These are phyloP conservation scores for Octopus sinensis DNA, from an alignment of 1,140 invertebrate species.

Conservation along the genomic window DNA sequence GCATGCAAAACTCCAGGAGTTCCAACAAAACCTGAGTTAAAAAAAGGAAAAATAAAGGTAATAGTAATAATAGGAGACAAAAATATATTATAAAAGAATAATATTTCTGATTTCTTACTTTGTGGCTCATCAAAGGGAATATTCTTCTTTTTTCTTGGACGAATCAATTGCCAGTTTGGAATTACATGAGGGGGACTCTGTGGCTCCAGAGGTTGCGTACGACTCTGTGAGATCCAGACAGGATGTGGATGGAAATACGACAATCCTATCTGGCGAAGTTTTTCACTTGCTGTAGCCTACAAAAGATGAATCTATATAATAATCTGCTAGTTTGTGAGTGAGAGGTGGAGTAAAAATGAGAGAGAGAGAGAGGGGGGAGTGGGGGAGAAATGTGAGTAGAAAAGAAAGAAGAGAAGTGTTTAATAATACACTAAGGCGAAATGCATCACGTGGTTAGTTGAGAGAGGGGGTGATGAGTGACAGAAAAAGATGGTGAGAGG, in stretches of 20 bases:
- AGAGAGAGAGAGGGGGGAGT: not conserved
- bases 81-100: no score
- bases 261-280: conserved; percentile 51
- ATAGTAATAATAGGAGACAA: not conserved
- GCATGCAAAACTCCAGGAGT: not conserved
- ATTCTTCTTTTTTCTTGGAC: conserved; percentile 52
- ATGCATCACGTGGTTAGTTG: no score
- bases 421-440: no score
- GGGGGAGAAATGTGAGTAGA: not conserved
- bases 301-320: not conserved
- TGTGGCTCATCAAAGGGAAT: conserved; percentile 53
- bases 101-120: conserved; percentile 26
- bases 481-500: no score
- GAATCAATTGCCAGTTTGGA: conserved; percentile 56
- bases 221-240: conserved; percentile 53
- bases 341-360: not conserved
- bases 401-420: not conserved
- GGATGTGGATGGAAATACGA: conserved; percentile 55
- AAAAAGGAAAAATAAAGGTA: not conserved
- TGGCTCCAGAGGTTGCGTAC: conserved; percentile 53
- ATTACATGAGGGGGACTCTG: conserved; percentile 52
- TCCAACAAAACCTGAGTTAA: not conserved
- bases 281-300: conserved; percentile 55
- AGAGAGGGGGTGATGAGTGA: no score
- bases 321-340: not conserved